Percentiles rank a stretch among this genome's conserved stretches.
phyloP scores from a whole-genome alignment of 2,113 vertebrate genomes.

The Ammospiza nelsoni region DNA sequence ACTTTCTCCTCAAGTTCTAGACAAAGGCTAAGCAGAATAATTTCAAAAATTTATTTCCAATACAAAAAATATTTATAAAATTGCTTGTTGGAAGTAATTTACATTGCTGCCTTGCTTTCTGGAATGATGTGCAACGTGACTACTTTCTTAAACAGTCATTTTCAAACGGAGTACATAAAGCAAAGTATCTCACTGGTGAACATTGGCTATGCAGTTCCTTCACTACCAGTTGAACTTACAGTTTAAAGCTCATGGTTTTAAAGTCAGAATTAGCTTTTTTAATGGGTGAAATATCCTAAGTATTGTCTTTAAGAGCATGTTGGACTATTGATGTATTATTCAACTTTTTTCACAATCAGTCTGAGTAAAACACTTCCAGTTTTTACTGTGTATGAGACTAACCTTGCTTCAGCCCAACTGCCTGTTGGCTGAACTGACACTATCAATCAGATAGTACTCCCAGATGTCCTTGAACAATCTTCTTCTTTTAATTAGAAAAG shows the following conservation, averaged over 20 bases:
- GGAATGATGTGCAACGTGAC: background rate
- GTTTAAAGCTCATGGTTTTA: background rate
- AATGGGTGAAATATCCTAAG: background rate
- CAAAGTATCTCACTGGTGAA: background rate
- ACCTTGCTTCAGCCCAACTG: background rate
- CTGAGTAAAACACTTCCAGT: background rate
- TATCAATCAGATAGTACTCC: background rate
- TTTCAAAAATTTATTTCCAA: background rate
- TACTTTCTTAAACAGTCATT: background rate
- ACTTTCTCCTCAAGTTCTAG: background rate
- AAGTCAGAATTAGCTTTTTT: background rate
- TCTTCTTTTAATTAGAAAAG: constrained; percentile 28
- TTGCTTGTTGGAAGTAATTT: background rate
- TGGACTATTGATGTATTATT: background rate
- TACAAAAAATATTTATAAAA: background rate
- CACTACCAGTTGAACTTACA: background rate
- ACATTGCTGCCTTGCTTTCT: background rate
- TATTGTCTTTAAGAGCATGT: background rate
- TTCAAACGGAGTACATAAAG: background rate
- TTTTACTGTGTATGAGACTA: background rate
- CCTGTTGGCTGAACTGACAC: background rate
- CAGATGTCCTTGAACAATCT: background rate
- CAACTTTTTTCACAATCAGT: background rate
- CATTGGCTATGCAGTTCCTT: background rate
- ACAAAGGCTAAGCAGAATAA: background rate